These are phyloP conservation scores for Schizotus pectinicornis DNA, from an alignment of 2,888 invertebrate genomes.

Conservation along the genomic window DNA sequence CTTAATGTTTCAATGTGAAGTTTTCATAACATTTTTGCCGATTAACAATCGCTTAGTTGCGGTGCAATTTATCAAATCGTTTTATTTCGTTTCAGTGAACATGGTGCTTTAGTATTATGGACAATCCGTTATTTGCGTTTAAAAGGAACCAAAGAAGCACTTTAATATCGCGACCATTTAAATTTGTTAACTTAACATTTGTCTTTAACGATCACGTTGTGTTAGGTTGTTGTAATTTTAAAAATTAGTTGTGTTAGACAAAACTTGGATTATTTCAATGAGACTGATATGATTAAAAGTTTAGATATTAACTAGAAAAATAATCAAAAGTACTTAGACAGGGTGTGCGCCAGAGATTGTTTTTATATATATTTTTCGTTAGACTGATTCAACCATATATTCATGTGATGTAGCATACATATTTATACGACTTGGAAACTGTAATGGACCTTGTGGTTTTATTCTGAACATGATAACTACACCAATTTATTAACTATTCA, in stretches of 20 bases:
- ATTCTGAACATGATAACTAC: slow-evolving; percentile 16
- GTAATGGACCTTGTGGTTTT: slow-evolving; percentile 20
- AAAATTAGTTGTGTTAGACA: slow-evolving; percentile 15
- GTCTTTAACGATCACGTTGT: slow-evolving; percentile 7
- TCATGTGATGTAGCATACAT: slow-evolving; percentile 30
- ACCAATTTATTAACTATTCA: slow-evolving; percentile 31
- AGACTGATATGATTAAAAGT: slow-evolving; percentile 29
- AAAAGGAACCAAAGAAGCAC: slow-evolving; percentile 1
- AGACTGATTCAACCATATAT: slow-evolving; percentile 31
- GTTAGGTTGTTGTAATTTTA: slow-evolving; percentile 15
- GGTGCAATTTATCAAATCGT: slow-evolving; percentile 1
- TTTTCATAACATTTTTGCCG: neutral
- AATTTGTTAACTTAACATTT: too few species aligned
- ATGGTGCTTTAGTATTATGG: slow-evolving; percentile 16
- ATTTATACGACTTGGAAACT: slow-evolving; percentile 26
- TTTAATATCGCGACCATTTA: too few species aligned
- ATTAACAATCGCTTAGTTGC: neutral
- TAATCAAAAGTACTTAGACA: slow-evolving; percentile 30
- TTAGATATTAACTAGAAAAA: slow-evolving; percentile 23
- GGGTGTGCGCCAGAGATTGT: slow-evolving; percentile 30
- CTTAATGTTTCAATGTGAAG: neutral
- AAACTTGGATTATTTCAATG: slow-evolving; percentile 25
- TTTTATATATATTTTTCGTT: slow-evolving; percentile 30
- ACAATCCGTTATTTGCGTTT: neutral
- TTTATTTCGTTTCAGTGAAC: slow-evolving; percentile 14